Conservation (phyloP, 2,888 invertebrate genomes). For the Drosophila longiperda region DNA sequence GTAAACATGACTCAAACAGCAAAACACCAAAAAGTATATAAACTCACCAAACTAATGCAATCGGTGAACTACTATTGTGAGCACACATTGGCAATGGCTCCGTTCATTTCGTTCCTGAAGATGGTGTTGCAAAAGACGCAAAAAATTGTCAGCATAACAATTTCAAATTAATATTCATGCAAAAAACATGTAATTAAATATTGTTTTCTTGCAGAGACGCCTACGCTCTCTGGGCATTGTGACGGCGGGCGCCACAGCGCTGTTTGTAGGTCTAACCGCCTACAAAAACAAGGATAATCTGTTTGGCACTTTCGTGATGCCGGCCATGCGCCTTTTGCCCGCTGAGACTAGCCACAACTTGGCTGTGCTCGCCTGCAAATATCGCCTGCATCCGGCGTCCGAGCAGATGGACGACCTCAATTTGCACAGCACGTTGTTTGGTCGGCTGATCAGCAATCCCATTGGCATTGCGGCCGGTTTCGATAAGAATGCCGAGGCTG, state of each 20-base stretch:
- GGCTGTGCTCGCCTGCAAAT: slow-evolving; percentile 91
- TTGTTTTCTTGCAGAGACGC: slow-evolving; percentile 37
- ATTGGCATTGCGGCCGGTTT: slow-evolving; percentile 99
- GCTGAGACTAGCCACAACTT: slow-evolving; percentile 94
- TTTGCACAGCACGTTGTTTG: slow-evolving; percentile 89
- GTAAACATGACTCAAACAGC: neutral
- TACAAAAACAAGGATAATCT: slow-evolving; percentile 51
- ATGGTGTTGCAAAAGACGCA: slow-evolving; percentile 38
- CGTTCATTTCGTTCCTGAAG: slow-evolving; percentile 20
- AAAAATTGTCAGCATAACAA: slow-evolving; percentile 38
- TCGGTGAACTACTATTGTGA: neutral
- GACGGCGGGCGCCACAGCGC: slow-evolving; percentile 57
- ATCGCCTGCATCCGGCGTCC: slow-evolving; percentile 82
- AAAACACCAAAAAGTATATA: neutral
- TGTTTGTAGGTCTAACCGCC: slow-evolving; percentile 45
- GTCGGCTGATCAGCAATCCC: slow-evolving; percentile 92
- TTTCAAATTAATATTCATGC: neutral
- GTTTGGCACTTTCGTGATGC: slow-evolving; percentile 66
- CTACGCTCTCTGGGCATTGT: slow-evolving; percentile 63
- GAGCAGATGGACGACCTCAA: slow-evolving; percentile 59
- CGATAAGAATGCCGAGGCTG: slow-evolving; percentile 98
- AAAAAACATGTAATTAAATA: neutral
- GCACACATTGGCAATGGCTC: neutral
- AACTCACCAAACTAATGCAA: neutral
- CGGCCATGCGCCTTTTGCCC: slow-evolving; percentile 86